Percentiles rank a stretch among this genome's conserved stretches.
These are phyloP conservation scores for Drosophila neotestacea DNA, from an alignment of 2,888 invertebrate genomes.

Conservation along the genomic window DNA sequence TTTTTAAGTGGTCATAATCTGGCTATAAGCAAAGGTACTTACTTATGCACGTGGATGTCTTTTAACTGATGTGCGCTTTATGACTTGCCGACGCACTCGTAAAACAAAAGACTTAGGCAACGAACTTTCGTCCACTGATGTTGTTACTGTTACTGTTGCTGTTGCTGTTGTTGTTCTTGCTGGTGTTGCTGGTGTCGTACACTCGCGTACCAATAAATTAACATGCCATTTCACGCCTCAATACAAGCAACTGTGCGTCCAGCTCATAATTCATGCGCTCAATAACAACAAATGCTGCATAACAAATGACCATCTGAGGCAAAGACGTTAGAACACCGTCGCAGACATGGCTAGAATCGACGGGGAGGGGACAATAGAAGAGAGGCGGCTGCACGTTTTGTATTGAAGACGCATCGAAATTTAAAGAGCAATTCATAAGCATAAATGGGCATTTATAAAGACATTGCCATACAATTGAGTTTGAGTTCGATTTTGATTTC, in stretches of 20 bases:
- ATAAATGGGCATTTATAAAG: constrained; percentile 77
- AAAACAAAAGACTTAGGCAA: constrained; percentile 77
- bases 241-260: constrained; percentile 57
- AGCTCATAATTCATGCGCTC: constrained; percentile 73
- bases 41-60: constrained; percentile 9
- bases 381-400: constrained; percentile 55
- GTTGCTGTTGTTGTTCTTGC: constrained; percentile 11
- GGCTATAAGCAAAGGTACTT: constrained; percentile 24
- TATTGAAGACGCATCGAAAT: constrained; percentile 79
- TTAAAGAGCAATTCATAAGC: constrained; percentile 81
- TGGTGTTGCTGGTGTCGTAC: constrained; percentile 38
- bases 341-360: background rate
- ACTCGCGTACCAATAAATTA: constrained; percentile 61
- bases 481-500: constrained; percentile 21
- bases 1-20: constrained; percentile 48
- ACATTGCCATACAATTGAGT: constrained; percentile 56
- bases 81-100: constrained; percentile 39
- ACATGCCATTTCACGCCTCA: constrained; percentile 82
- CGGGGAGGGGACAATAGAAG: no score
- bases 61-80: constrained; percentile 27
- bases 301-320: constrained; percentile 67
- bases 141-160: constrained; percentile 7
- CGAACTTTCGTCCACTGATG: constrained; percentile 48
- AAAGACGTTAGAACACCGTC: constrained; percentile 32
- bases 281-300: constrained; percentile 72